These are phyloP conservation scores for Drosophila santomea DNA, from an alignment of 1,140 invertebrate species.

Conservation along the genomic window DNA sequence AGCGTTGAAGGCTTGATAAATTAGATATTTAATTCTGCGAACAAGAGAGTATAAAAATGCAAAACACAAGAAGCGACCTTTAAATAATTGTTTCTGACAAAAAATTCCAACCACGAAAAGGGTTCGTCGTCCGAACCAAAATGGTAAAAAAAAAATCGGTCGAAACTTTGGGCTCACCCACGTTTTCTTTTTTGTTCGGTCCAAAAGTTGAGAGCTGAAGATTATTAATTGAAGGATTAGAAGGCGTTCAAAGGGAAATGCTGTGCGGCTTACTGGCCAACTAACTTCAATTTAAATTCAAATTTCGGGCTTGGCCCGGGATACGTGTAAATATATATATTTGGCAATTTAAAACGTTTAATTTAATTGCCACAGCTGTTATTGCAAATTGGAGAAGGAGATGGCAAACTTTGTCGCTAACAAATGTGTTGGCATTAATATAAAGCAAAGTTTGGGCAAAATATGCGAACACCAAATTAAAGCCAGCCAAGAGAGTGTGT, in stretches of 20 bases:
- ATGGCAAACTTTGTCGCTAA: constrained; percentile 50
- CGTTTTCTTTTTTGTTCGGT: constrained; percentile 7
- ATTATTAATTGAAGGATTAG: constrained; percentile 83
- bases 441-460: constrained; percentile 36
- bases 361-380: constrained; percentile 80
- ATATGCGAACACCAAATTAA: constrained; percentile 38
- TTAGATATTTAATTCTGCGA: constrained; percentile 64
- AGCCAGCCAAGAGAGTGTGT: constrained; percentile 23
- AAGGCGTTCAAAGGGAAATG: constrained; percentile 65
- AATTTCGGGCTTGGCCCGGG: constrained; percentile 50
- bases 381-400: constrained; percentile 70
- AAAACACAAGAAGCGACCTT: constrained; percentile 30
- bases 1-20: constrained; percentile 59
- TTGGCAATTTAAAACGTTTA: constrained; percentile 70
- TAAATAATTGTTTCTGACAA: constrained; percentile 67
- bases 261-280: constrained; percentile 47
- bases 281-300: constrained; percentile 82
- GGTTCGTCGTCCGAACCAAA: constrained; percentile 39
- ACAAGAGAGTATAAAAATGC: constrained; percentile 31
- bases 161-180: constrained; percentile 56
- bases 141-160: constrained; percentile 3
- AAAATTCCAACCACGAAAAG: constrained; percentile 75
- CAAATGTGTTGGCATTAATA: constrained; percentile 73
- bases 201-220: constrained; percentile 63
- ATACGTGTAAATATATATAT: constrained; percentile 70